These are phyloP conservation scores for Drosophila albomicans DNA, from an alignment of 1,140 invertebrate genomes.

Conservation along the genomic window DNA sequence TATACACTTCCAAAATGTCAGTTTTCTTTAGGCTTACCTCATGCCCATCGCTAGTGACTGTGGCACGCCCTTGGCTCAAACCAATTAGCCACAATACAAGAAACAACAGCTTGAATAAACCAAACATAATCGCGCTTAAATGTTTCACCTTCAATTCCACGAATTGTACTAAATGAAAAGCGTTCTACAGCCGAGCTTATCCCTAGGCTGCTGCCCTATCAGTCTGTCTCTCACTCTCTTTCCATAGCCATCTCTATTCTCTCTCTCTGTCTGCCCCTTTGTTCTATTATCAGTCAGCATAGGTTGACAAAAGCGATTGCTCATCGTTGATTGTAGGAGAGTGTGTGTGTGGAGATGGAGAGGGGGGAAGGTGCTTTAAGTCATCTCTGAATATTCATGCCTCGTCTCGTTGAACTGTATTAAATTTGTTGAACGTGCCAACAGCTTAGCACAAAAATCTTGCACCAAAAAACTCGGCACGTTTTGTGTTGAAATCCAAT, in stretches of 20 bases:
- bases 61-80: slow-evolving; percentile 51
- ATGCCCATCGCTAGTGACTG: slow-evolving; percentile 23
- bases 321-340: neutral
- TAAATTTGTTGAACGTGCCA: slow-evolving; percentile 75
- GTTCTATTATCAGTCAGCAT: slow-evolving; percentile 24
- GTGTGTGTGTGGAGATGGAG: neutral
- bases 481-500: slow-evolving; percentile 79
- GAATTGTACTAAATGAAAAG: slow-evolving; percentile 27
- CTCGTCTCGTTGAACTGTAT: slow-evolving; percentile 64
- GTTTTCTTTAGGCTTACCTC: slow-evolving; percentile 30
- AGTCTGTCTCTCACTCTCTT: neutral
- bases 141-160: slow-evolving; percentile 18
- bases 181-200: slow-evolving; percentile 18
- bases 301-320: slow-evolving; percentile 15
- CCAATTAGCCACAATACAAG: slow-evolving; percentile 44
- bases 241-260: neutral
- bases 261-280: too few relatives aligned
- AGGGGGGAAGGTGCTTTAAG: slow-evolving; percentile 6
- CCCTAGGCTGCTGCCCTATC: neutral
- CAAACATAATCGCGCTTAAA: slow-evolving; percentile 52
- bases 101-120: slow-evolving; percentile 31
- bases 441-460: slow-evolving; percentile 34
- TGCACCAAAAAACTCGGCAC: slow-evolving; percentile 52
- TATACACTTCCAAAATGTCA: neutral
- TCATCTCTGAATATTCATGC: slow-evolving; percentile 21